These are phyloP conservation scores for Invenusta paracnida DNA, from an alignment of 2,888 invertebrate genomes.

Conservation along the genomic window DNA sequence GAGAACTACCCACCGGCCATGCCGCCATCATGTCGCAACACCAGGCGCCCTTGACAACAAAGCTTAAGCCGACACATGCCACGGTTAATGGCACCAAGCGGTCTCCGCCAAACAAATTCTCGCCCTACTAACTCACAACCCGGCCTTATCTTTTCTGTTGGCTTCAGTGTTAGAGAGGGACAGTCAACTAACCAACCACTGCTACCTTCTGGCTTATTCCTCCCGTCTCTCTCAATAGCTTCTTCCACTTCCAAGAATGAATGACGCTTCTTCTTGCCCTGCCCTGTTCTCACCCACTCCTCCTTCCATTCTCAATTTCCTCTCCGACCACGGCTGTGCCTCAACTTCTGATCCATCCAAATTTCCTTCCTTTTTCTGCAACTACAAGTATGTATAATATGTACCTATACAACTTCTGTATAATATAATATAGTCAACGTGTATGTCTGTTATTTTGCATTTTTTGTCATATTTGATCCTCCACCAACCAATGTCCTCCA, in stretches of 20 bases:
- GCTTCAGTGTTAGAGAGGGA: too few species aligned
- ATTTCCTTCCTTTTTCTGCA: background rate
- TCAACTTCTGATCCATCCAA: background rate
- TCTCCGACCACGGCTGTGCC: background rate
- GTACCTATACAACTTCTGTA: background rate
- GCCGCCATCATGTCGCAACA: background rate
- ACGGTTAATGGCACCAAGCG: slow-evolving; percentile 13
- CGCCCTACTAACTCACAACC: slow-evolving; percentile 19
- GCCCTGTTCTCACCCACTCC: background rate
- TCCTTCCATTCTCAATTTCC: background rate
- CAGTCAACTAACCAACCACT: background rate
- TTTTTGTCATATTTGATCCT: too few species aligned
- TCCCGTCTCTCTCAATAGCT: background rate
- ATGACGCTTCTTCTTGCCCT: background rate
- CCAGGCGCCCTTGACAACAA: slow-evolving; percentile 38
- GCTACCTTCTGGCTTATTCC: background rate
- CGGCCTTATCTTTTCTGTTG: too few species aligned
- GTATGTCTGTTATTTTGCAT: too few species aligned
- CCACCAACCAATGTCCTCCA: background rate
- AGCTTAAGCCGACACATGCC: background rate
- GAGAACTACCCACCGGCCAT: background rate
- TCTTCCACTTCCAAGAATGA: background rate
- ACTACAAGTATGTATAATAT: background rate
- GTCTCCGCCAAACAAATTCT: background rate
- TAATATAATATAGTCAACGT: background rate